Percentiles rank a stretch among this genome's conserved stretches.
phyloP scores from a whole-genome alignment of 1,140 invertebrate species.

The Hycleus cichorii region DNA sequence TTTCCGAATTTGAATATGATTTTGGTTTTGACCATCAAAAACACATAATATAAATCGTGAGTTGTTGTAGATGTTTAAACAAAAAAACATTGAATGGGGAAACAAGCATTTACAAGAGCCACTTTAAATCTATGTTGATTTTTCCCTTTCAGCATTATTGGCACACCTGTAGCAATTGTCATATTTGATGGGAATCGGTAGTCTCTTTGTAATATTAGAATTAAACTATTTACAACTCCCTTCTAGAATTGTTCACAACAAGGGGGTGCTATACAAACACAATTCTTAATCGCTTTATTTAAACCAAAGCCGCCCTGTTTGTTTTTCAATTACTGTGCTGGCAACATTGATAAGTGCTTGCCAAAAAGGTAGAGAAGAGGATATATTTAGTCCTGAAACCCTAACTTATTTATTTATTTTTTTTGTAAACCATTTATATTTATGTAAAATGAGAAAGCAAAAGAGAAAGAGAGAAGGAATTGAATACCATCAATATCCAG shows the following conservation, averaged over 20 bases:
- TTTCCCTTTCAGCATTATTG: background rate
- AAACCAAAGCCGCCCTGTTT: slow-evolving; percentile 10
- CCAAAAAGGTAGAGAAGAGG: too few relatives aligned
- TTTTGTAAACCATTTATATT: too few relatives aligned
- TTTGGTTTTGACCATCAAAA: slow-evolving; percentile 22
- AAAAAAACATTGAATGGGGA: too few relatives aligned
- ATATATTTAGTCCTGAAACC: too few relatives aligned
- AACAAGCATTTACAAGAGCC: background rate
- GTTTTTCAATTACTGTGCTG: slow-evolving; percentile 13
- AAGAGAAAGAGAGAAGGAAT: too few relatives aligned
- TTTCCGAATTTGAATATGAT: slow-evolving; percentile 20
- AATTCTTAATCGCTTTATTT: slow-evolving; percentile 15
- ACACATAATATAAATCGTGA: slow-evolving; percentile 24
- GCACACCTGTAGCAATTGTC: slow-evolving; percentile 10
- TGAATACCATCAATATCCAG: slow-evolving; percentile 24
- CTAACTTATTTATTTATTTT: too few relatives aligned
- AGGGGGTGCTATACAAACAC: slow-evolving; percentile 6
- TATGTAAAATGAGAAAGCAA: too few relatives aligned
- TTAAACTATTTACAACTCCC: too few relatives aligned
- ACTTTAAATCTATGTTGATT: background rate
- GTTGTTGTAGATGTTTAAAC: background rate
- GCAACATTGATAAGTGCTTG: background rate
- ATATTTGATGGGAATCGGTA: slow-evolving; percentile 1
- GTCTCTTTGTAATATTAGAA: too few relatives aligned
- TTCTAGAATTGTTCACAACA: too few relatives aligned